These are phyloP conservation scores for Hybognathus amarus DNA, from an alignment of 2,797 vertebrate species.

Conservation along the genomic window DNA sequence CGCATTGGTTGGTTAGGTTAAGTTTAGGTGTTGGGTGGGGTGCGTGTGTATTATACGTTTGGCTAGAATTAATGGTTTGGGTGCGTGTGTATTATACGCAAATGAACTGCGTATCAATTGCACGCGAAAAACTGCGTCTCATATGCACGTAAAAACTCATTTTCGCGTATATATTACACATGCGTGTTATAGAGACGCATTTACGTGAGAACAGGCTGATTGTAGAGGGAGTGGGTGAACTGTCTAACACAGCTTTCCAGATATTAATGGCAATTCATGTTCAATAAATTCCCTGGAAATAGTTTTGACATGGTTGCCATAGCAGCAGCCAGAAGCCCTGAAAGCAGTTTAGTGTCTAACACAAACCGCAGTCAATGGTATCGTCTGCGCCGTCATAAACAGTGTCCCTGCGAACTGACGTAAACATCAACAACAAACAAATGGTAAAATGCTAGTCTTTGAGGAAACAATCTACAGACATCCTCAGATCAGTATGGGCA, in stretches of 20 bases:
- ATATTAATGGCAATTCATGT: conserved; percentile 41
- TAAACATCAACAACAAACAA: not conserved
- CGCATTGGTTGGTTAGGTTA: no score
- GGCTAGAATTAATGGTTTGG: no score
- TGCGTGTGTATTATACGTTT: no score
- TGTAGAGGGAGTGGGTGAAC: not conserved
- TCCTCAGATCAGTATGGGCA: not conserved
- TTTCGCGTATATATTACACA: no score
- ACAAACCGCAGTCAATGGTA: not conserved
- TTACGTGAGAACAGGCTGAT: no score
- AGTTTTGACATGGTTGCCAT: conserved; percentile 25
- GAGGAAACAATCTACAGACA: not conserved
- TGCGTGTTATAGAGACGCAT: no score
- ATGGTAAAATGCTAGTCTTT: not conserved
- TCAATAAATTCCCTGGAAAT: conserved; percentile 33
- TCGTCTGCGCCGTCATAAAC: not conserved
- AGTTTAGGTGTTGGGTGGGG: no score
- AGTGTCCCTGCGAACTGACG: not conserved
- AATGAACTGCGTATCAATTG: no score
- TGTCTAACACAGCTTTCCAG: conserved; percentile 13
- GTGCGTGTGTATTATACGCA: no score
- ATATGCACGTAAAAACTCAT: no score
- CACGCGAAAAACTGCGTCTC: no score
- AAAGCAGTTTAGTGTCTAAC: not conserved
- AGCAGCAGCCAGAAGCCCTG: not conserved